These are phyloP conservation scores for Auanema freiburgensis DNA, from an alignment of 2,888 invertebrate species.

Conservation along the genomic window DNA sequence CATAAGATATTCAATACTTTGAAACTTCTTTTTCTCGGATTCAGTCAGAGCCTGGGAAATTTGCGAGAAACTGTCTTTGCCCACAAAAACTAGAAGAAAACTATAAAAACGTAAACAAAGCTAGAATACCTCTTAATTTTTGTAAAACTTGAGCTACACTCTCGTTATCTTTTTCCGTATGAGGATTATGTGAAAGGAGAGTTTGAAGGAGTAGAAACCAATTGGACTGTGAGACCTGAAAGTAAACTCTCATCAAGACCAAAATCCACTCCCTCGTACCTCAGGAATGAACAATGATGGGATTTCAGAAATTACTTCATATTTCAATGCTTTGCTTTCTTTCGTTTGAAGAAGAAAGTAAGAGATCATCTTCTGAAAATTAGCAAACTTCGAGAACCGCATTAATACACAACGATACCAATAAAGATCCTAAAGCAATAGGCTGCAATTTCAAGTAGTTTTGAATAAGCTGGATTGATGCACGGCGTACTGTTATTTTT, in stretches of 20 bases:
- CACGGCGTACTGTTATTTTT: constrained; percentile 60
- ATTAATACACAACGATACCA: no score
- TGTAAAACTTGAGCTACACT: no score
- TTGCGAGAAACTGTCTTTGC: no score
- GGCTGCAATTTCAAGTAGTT: constrained; percentile 62
- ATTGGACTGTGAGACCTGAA: constrained; percentile 1
- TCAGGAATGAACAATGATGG: constrained; percentile 67
- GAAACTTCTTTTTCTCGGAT: no score
- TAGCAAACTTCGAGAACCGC: constrained; percentile 63
- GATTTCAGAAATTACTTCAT: constrained; percentile 64
- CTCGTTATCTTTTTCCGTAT: no score
- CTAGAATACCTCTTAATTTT: no score
- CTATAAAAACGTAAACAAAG: no score
- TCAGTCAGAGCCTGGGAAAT: no score
- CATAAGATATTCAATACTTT: no score
- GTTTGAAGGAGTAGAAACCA: not conserved
- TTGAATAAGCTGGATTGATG: constrained; percentile 67
- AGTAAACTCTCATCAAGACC: not conserved
- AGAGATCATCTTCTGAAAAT: constrained; percentile 61
- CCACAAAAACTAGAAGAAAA: no score
- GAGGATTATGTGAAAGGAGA: no score
- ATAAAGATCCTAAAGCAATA: constrained; percentile 65
- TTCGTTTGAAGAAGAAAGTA: constrained; percentile 22
- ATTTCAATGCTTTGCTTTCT: constrained; percentile 18
- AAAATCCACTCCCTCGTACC: constrained; percentile 59